Percentiles rank a stretch among this genome's conserved stretches.
Conservation (phyloP, 2,888 invertebrate genomes). For the Volucella bombylans region DNA sequence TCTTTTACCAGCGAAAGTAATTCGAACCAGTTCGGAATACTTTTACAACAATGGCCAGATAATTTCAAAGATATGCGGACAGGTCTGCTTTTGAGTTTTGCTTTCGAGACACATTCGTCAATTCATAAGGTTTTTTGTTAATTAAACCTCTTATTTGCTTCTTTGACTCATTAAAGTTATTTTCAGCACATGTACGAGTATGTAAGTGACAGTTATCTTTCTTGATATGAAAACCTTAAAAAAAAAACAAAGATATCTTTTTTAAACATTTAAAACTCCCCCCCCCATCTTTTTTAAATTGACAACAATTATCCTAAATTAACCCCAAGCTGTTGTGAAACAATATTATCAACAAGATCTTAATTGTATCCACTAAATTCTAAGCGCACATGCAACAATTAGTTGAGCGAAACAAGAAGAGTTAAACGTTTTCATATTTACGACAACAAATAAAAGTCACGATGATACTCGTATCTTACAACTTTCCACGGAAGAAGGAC, state of each 20-base stretch:
- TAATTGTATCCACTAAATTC: slow-evolving; percentile 60
- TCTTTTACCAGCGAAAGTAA: neutral
- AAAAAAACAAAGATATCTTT: slow-evolving; percentile 28
- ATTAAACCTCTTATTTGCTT: too few species aligned
- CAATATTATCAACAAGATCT: slow-evolving; percentile 57
- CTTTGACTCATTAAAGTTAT: too few species aligned
- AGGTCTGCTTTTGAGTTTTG: neutral
- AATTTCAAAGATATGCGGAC: neutral
- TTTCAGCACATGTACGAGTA: too few species aligned
- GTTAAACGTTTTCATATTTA: slow-evolving; percentile 81
- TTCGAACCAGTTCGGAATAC: slow-evolving; percentile 9
- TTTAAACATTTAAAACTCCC: neutral
- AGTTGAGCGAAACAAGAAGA: slow-evolving; percentile 76
- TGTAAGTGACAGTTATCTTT: slow-evolving; percentile 48
- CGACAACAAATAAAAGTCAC: slow-evolving; percentile 80
- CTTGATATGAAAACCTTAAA: neutral
- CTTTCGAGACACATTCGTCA: slow-evolving; percentile 71
- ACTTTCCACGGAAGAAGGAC: neutral
- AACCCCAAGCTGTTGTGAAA: slow-evolving; percentile 81
- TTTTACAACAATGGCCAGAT: neutral
- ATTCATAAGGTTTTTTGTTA: neutral
- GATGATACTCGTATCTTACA: slow-evolving; percentile 77
- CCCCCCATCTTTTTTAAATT: neutral
- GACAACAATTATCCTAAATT: slow-evolving; percentile 76
- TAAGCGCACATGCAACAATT: slow-evolving; percentile 80